Percentiles rank a stretch among this genome's conserved stretches.
These are phyloP conservation scores for Mactra quadrangularis DNA, from an alignment of 1,140 invertebrate genomes.

Conservation along the genomic window DNA sequence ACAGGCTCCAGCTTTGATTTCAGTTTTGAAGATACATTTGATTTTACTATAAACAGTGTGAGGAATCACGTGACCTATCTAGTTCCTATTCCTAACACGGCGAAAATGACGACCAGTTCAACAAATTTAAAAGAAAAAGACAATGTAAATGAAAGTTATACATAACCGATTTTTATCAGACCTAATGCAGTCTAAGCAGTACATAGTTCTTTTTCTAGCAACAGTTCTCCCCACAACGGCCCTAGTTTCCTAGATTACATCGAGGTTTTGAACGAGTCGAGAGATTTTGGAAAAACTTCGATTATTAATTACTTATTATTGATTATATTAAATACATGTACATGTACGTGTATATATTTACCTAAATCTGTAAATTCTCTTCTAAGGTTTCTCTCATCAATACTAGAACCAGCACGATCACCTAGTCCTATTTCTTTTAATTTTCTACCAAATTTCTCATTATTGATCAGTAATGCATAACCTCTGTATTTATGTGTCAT, in stretches of 20 bases:
- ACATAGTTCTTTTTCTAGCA: too few species aligned
- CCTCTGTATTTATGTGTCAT: constrained; percentile 44
- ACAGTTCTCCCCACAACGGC: too few species aligned
- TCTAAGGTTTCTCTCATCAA: constrained; percentile 13
- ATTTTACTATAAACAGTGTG: background rate
- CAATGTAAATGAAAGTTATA: background rate
- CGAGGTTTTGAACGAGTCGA: too few species aligned
- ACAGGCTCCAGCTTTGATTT: background rate
- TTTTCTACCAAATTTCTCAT: constrained; percentile 26
- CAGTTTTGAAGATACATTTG: background rate
- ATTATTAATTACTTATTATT: background rate
- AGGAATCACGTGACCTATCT: background rate
- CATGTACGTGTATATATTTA: background rate
- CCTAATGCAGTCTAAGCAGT: too few species aligned
- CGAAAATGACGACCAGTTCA: too few species aligned
- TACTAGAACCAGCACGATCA: constrained; percentile 8
- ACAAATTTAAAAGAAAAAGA: too few species aligned
- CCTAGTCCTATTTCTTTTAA: constrained; percentile 25
- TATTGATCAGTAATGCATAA: constrained; percentile 38
- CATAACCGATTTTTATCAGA: too few species aligned
- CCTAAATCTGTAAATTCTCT: constrained; percentile 24
- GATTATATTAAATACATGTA: too few species aligned
- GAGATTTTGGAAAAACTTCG: too few species aligned
- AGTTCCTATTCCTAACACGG: background rate
- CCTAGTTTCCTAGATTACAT: too few species aligned